Evolutionary conservation across 2,888 invertebrate genomes (phyloP).

Genomic region (Eupithecia insigniata): DNA sequence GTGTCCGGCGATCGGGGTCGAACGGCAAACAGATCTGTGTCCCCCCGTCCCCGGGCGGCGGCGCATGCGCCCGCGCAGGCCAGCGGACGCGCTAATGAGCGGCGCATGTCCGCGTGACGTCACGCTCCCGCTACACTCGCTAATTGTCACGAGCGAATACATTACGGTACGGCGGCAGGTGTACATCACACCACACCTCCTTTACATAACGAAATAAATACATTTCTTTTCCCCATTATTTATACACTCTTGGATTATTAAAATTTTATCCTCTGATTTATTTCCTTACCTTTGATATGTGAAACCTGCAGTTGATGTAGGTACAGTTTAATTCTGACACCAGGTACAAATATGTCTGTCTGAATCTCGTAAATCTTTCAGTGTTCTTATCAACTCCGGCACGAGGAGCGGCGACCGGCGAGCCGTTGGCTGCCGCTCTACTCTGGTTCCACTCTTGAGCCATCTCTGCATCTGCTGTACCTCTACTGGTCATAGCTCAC

Average conservation of each 20-base stretch:
- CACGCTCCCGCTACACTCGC: conserved; percentile 38
- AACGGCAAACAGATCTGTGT: not conserved
- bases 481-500: too few relatives aligned
- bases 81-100: conserved; percentile 39
- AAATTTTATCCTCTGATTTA: too few relatives aligned
- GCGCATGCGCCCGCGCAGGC: not conserved
- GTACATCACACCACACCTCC: not conserved
- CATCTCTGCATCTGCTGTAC: too few relatives aligned
- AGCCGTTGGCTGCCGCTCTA: not conserved
- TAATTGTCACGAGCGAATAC: conserved; percentile 52
- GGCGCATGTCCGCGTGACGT: conserved; percentile 37
- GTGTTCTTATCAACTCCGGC: not conserved
- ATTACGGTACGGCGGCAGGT: conserved; percentile 35
- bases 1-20: not conserved
- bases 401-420: not conserved
- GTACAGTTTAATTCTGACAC: too few relatives aligned
- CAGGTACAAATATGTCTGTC: too few relatives aligned
- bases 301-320: too few relatives aligned
- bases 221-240: not conserved
- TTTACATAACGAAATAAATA: not conserved
- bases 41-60: too few relatives aligned
- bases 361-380: not conserved
- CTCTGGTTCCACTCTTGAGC: not conserved
- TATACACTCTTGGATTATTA: not conserved
- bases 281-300: too few relatives aligned